These are phyloP conservation scores for Nomada lathburiana DNA, from an alignment of 2,888 invertebrate genomes.

Conservation along the genomic window DNA sequence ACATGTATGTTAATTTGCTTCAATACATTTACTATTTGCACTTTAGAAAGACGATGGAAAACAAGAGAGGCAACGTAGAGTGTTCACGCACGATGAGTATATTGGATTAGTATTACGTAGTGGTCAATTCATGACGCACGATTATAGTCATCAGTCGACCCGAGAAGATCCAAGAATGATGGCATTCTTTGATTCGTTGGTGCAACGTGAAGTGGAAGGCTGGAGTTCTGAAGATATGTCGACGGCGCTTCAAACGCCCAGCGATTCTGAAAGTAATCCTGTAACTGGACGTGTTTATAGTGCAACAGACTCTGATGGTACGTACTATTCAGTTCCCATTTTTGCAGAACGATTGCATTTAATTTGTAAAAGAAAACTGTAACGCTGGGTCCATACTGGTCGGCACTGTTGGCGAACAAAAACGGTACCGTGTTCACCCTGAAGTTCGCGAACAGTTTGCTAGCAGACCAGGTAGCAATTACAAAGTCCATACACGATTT, in stretches of 20 bases:
- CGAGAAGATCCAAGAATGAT: constrained; percentile 97
- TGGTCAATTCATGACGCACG: constrained; percentile 94
- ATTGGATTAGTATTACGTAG: constrained; percentile 92
- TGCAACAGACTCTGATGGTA: constrained; percentile 83
- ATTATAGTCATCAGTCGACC: constrained; percentile 94
- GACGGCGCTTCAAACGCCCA: constrained; percentile 75
- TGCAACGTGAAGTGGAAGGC: constrained; percentile 95
- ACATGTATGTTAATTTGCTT: neutral
- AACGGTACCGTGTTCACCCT: no score
- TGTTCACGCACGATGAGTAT: constrained; percentile 93
- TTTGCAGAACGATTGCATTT: neutral
- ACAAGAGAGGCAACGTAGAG: constrained; percentile 86
- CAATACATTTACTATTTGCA: neutral
- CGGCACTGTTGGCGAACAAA: no score
- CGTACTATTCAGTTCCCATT: neutral
- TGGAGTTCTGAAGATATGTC: constrained; percentile 87
- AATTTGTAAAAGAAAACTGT: neutral
- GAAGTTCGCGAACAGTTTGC: no score
- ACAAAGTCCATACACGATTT: no score
- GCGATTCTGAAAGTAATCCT: constrained; percentile 78
- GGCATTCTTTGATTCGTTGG: constrained; percentile 97
- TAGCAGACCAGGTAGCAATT: no score
- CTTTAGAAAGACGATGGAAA: constrained; percentile 79
- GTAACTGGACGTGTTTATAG: constrained; percentile 82
- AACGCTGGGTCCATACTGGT: neutral